Base-by-base conservation (phyloP, 2,888 invertebrate species). In the Drosophila multiciliata region DNA sequence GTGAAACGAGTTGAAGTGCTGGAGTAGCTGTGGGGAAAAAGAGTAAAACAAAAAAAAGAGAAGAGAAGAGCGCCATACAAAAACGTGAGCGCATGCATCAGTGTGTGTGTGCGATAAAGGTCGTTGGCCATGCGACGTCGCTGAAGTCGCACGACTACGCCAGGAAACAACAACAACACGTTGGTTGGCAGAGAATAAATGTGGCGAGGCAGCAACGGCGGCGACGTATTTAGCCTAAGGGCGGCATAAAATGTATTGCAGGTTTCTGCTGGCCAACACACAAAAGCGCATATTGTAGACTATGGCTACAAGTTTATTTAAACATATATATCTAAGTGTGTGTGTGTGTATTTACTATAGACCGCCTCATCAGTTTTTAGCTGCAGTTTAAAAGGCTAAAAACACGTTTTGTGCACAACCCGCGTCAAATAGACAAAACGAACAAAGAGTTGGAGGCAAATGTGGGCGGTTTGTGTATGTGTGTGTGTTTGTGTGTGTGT, bases 201-300 rank as follows among this genome's bases (percentile, higher is more conserved):
- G 76, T 66, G 70, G 58, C 69, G 67, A 36, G 26, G 49, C 49
- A 49, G 59, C 66, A 65, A 60, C 73, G 55, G 32, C 73, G 55
- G 32, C 54, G 62, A 83, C 80, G 80, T 88, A 74, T 88, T 90
- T 90, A 90, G 87, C 90, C 89, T 86, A 83, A 85, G 90, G 85
- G 89, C 85, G 90, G 89, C 85, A 90, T 80, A 70, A 90, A 85
- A 88, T 83, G 89, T 85, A 83, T 86, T 85, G 90, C 85, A 83
- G 87, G 85, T 88, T 85, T 85, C 66, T 80, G 71, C 55, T 80
- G 80, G 69, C 67, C 66, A 70, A 50, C 23, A 45, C 45, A 17
- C 1, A 17, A 70, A 57, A 29, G 55, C 60, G 64, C 72, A 67
- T 74, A 77, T 74, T 75, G 69, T 66, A 66, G 76, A 76, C 64